Conservation (phyloP, 2,797 vertebrate species). For the Clarias platycephalus region DNA sequence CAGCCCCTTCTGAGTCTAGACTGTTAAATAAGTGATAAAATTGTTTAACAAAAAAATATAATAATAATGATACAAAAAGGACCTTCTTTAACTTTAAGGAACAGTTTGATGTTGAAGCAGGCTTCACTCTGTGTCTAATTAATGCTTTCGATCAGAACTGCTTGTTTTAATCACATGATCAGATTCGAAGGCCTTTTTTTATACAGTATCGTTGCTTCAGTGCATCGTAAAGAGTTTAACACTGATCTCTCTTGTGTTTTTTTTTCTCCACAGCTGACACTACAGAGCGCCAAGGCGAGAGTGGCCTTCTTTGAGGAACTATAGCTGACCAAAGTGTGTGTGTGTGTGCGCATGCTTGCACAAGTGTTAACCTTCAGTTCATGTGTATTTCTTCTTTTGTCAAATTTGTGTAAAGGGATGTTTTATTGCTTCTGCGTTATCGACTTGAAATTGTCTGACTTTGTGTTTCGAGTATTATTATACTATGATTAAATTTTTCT, state of each 20-base stretch:
- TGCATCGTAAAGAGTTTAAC: background rate
- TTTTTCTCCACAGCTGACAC: slow-evolving; percentile 85
- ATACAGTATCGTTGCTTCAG: background rate
- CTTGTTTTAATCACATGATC: background rate
- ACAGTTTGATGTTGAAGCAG: background rate
- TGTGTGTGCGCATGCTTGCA: slow-evolving; percentile 35
- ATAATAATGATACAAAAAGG: no score
- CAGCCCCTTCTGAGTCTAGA: no score
- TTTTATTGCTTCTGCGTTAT: slow-evolving; percentile 28
- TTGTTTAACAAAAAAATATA: no score
- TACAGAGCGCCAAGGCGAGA: slow-evolving; percentile 93
- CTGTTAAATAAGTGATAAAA: no score
- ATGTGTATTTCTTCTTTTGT: background rate
- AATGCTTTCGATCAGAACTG: background rate
- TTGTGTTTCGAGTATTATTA: background rate
- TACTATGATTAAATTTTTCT: background rate
- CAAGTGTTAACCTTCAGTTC: slow-evolving; percentile 20
- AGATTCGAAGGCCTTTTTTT: background rate
- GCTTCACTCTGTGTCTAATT: background rate
- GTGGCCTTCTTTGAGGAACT: slow-evolving; percentile 97
- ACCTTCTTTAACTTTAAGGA: background rate
- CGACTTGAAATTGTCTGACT: background rate
- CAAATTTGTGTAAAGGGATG: background rate
- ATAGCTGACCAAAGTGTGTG: slow-evolving; percentile 62
- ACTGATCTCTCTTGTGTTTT: background rate